A percentile compares a stretch with the other conserved stretches of the same genome.
Conservation (phyloP, 2,888 invertebrate species). For the Sepiola atlantica region DNA sequence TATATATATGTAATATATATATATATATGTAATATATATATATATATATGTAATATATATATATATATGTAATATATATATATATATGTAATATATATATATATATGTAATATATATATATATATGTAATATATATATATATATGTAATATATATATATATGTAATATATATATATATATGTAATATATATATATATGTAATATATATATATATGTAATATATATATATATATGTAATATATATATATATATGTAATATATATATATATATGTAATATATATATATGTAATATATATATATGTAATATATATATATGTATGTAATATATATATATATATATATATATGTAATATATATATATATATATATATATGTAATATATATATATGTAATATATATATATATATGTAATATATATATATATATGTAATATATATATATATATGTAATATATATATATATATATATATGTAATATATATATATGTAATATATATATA, state of each 20-base stretch:
- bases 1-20: no score
- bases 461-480: neutral
- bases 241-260: neutral
- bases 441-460: neutral
- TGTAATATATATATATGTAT: no score
- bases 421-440: neutral
- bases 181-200: neutral
- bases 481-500: neutral
- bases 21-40: neutral
- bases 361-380: neutral
- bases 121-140: neutral
- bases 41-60: neutral
- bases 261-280: neutral
- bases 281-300: neutral
- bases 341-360: neutral
- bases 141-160: neutral
- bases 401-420: neutral
- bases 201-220: neutral
- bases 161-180: neutral
- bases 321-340: neutral
- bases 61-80: neutral
- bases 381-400: neutral
- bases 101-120: neutral
- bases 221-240: slow-evolving; percentile 34
- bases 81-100: neutral